A percentile compares a stretch with the other conserved stretches of the same genome.
phyloP scores from a whole-genome alignment of 2,888 invertebrate species.

The Rhingia rostrata region DNA sequence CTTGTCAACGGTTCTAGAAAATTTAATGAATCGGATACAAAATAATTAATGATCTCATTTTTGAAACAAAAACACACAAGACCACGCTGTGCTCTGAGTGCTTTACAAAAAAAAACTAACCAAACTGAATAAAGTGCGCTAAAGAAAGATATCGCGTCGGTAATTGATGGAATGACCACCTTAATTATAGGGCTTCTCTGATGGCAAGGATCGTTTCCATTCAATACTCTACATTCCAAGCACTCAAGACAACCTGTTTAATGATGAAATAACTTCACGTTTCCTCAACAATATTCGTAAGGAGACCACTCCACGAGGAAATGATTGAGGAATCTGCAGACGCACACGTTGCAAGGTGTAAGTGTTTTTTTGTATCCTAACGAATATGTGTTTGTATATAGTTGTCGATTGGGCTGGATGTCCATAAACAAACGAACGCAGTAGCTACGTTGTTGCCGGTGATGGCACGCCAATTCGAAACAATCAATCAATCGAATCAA shows the following conservation, averaged over 20 bases:
- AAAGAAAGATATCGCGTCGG: slow-evolving; percentile 55
- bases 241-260: slow-evolving; percentile 61
- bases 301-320: slow-evolving; percentile 31
- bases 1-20: slow-evolving; percentile 60
- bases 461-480: slow-evolving; percentile 72
- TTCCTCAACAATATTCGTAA: slow-evolving; percentile 29
- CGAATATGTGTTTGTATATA: background rate
- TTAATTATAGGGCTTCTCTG: slow-evolving; percentile 64
- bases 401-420: slow-evolving; percentile 41
- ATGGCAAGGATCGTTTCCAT: slow-evolving; percentile 45
- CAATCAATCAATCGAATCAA: slow-evolving; percentile 74
- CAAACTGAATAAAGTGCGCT: slow-evolving; percentile 21
- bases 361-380: slow-evolving; percentile 47
- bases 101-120: slow-evolving; percentile 14
- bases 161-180: slow-evolving; percentile 73
- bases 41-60: slow-evolving; percentile 70
- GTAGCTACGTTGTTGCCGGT: slow-evolving; percentile 56
- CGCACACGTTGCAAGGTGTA: slow-evolving; percentile 37
- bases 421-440: slow-evolving; percentile 66
- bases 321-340: slow-evolving; percentile 47
- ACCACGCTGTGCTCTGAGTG: background rate
- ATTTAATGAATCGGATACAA: slow-evolving; percentile 58
- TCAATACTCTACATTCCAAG: slow-evolving; percentile 31
- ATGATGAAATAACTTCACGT: slow-evolving; percentile 52
- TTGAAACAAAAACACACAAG: slow-evolving; percentile 25